Base-by-base conservation (phyloP, 1,140 invertebrate genomes). In the Drosophila mojavensis region DNA sequence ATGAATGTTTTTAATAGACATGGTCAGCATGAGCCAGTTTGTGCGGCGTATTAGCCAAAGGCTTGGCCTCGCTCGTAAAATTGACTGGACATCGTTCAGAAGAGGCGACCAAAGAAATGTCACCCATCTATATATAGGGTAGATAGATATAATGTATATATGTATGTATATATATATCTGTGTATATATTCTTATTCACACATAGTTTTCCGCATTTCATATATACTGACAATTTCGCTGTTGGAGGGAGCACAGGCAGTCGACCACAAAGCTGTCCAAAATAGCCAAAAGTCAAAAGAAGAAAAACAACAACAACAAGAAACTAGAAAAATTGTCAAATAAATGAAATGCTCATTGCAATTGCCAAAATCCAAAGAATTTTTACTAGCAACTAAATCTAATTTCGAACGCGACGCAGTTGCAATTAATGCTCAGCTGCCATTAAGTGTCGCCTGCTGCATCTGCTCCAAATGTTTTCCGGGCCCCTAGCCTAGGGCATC, bases 361-460 rank as follows among this genome's bases (percentile, higher is more conserved):
- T 86, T 81, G 82, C 78, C 82, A 85, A 85, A 85, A 85, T 81
- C 81, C 81, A 88, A 88, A 86, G 79, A 86, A 86, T 88, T 88
- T 83, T 59, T 69, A 83, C 72, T 47, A 63, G 59, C 73, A 75
- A 48, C 60, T 72, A 76, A 76, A 68, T 72, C 70, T 69, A 65
- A 74, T 75, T 75, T 64, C 59, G 72, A 75, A 33, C 53, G 53
- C 68, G 55, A 56, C 36, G 69, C 72, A 67, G 45, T 78, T 73
- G 75, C 67, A 77, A 75, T 78, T 78, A 78, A 75, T 74, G 72
- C 61, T 75, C 79, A 79, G 79, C 79, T 88, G 83, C 72, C 69
- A 39, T 81, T 66, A 81, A 80, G 75, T 78, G 61, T 75, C 72
- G 61, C 60, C 65, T 39, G 58, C 15, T n/a, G 72, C 66, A 75